Conservation (phyloP, 2,888 invertebrate species). For the Miltochrista miniata region DNA sequence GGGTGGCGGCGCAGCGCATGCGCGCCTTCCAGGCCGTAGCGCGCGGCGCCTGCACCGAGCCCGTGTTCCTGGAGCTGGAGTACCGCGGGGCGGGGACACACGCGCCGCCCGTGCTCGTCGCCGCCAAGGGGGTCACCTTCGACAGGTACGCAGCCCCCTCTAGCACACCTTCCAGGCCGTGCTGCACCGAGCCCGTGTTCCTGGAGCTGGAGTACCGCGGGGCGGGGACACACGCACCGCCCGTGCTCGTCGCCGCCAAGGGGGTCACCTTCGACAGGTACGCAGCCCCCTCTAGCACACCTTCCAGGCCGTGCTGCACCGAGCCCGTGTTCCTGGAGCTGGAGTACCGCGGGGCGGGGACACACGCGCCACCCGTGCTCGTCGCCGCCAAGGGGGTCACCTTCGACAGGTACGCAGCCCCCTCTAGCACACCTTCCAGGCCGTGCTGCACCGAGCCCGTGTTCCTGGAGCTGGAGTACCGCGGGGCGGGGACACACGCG, state of each 20-base stretch:
- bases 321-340: constrained; percentile 87
- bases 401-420: constrained; percentile 80
- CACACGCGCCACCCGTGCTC: constrained; percentile 81
- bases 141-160: constrained; percentile 77
- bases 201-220: constrained; percentile 85
- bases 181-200: constrained; percentile 85
- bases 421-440: constrained; percentile 78
- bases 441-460: constrained; percentile 86
- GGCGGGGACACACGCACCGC: constrained; percentile 67
- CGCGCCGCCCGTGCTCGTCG: constrained; percentile 84
- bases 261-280: constrained; percentile 85
- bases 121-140: constrained; percentile 87
- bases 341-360: constrained; percentile 74
- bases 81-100: constrained; percentile 75
- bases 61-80: constrained; percentile 85
- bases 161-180: constrained; percentile 84
- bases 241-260: constrained; percentile 86
- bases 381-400: constrained; percentile 87
- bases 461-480: constrained; percentile 86
- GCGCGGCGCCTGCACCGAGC: constrained; percentile 86
- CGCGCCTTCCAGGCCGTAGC: constrained; percentile 84
- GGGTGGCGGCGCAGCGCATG: constrained; percentile 87
- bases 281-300: too few species aligned
- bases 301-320: constrained; percentile 85
- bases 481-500: constrained; percentile 59